phyloP scores from a whole-genome alignment of 2,113 vertebrate species.

The Xyliphius kryptos region DNA sequence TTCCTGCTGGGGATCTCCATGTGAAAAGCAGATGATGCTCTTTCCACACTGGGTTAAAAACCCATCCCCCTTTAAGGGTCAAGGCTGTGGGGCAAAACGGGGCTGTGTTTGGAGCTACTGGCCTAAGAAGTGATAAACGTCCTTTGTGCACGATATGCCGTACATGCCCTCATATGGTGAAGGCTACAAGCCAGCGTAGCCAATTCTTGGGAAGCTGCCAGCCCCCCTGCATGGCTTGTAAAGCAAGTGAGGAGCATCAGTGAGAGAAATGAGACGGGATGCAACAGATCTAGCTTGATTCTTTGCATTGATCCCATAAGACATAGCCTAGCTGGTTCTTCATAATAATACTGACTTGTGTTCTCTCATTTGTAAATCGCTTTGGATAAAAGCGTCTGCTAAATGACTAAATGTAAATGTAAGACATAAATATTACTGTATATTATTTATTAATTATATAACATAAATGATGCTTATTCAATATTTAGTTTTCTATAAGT shows the following conservation, averaged over 20 bases:
- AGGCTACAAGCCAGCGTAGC: conserved; percentile 16
- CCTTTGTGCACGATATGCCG: conserved; percentile 15
- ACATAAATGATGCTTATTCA: too few relatives aligned
- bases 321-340: too few relatives aligned
- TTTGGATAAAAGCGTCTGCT: too few relatives aligned
- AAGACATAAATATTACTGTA: too few relatives aligned
- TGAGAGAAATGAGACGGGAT: conserved; percentile 9
- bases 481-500: too few relatives aligned
- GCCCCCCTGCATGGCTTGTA: conserved; percentile 34
- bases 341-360: too few relatives aligned
- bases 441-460: too few relatives aligned
- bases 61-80: conserved; percentile 4
- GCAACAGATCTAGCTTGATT: not conserved
- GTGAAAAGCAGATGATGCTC: conserved; percentile 34
- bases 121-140: conserved; percentile 36
- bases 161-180: conserved; percentile 48
- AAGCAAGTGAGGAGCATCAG: conserved; percentile 11
- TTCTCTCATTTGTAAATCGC: too few relatives aligned
- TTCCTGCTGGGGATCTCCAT: conserved; percentile 17
- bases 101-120: conserved; percentile 34
- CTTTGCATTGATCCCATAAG: too few relatives aligned
- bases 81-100: conserved; percentile 1
- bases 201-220: conserved; percentile 28
- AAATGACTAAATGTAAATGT: too few relatives aligned
- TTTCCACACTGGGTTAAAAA: conserved; percentile 3